phyloP scores from a whole-genome alignment of 2,113 vertebrate genomes.

The Austrofundulus limnaeus region DNA sequence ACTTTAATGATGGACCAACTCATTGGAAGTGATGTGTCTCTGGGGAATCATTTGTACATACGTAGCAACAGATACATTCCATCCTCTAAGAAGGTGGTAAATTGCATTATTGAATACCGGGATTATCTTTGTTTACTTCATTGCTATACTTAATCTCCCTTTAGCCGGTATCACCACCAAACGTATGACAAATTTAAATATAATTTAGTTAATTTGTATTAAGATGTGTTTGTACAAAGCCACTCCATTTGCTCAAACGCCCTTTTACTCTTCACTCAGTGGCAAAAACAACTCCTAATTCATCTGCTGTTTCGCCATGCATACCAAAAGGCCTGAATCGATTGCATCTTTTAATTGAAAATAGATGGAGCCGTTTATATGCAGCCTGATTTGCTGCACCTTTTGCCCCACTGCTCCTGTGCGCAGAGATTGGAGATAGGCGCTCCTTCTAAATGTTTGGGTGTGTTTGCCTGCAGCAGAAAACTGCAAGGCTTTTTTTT shows the following conservation, averaged over 20 bases:
- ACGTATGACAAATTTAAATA: conserved; percentile 63
- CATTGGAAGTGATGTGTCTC: conserved; percentile 40
- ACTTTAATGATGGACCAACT: conserved; percentile 28
- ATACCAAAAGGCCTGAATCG: conserved; percentile 70
- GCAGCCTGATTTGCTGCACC: conserved; percentile 66
- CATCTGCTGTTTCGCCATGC: conserved; percentile 61
- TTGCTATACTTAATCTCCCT: conserved; percentile 65
- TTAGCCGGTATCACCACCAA: conserved; percentile 57
- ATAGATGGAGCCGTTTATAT: conserved; percentile 70
- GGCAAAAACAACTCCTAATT: conserved; percentile 57
- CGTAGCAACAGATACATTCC: conserved; percentile 51
- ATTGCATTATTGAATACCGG: conserved; percentile 58
- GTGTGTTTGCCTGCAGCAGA: conserved; percentile 20
- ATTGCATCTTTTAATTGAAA: conserved; percentile 78
- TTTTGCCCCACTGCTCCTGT: conserved; percentile 36
- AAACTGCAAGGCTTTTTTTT: conserved; percentile 42
- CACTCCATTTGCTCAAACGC: conserved; percentile 46
- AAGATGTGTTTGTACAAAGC: conserved; percentile 58
- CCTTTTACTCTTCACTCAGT: conserved; percentile 53
- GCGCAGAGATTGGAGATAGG: conserved; percentile 42
- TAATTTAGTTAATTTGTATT: conserved; percentile 72
- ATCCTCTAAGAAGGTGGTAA: conserved; percentile 53
- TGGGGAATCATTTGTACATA: conserved; percentile 51
- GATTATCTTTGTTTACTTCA: conserved; percentile 73
- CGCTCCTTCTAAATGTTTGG: conserved; percentile 41